Evolutionary conservation across 2,113 vertebrate species (phyloP).

Genomic region (Odobenus rosmarus): DNA sequence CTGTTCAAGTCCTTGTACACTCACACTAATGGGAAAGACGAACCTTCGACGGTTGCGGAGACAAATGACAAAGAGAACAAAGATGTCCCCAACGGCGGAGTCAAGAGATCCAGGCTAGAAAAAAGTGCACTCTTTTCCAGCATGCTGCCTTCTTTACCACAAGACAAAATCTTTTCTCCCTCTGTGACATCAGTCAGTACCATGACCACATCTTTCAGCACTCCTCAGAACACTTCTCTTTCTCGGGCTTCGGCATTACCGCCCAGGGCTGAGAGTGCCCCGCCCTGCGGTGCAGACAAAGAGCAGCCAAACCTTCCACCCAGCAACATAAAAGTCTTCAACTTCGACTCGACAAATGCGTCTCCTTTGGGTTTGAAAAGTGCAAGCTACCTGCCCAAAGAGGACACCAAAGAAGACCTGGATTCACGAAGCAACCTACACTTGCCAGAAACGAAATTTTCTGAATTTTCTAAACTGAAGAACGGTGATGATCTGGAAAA

Average conservation of each 20-base stretch:
- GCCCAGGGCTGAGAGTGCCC: constrained; percentile 74
- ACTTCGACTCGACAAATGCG: constrained; percentile 77
- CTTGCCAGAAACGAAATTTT: constrained; percentile 50
- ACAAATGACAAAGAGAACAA: constrained; percentile 77
- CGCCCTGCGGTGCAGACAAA: constrained; percentile 69
- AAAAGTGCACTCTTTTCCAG: constrained; percentile 94
- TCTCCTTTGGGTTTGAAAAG: constrained; percentile 86
- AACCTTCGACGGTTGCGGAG: constrained; percentile 67
- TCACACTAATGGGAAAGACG: constrained; percentile 60
- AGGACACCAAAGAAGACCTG: constrained; percentile 78
- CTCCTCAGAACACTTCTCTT: constrained; percentile 70
- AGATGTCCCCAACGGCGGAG: constrained; percentile 75
- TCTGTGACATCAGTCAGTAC: constrained; percentile 83
- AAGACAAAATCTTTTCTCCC: constrained; percentile 85
- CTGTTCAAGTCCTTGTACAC: constrained; percentile 86
- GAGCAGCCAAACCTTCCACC: constrained; percentile 63
- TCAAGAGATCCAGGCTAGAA: constrained; percentile 90
- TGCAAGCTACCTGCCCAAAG: constrained; percentile 85
- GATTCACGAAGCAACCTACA: constrained; percentile 68
- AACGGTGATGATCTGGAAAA: constrained; percentile 30
- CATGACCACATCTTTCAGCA: constrained; percentile 81
- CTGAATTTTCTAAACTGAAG: constrained; percentile 72
- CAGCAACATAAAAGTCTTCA: constrained; percentile 65
- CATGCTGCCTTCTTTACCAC: constrained; percentile 85
- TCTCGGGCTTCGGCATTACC: constrained; percentile 71